phyloP scores from a whole-genome alignment of 2,888 invertebrate genomes.

The Drosophila affinis region DNA sequence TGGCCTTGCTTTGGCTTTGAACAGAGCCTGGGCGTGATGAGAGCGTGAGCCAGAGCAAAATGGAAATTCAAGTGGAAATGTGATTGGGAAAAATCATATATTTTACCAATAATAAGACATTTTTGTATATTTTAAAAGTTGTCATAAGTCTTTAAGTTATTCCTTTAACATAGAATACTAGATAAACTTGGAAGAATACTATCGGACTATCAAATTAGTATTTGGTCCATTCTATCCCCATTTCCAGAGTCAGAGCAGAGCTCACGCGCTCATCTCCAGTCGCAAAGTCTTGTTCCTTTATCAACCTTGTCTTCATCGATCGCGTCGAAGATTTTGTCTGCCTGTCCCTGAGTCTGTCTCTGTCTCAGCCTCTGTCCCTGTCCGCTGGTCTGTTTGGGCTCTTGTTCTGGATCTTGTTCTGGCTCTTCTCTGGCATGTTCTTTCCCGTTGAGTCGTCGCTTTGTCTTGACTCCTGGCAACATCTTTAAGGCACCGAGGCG shows the following conservation, averaged over 20 bases:
- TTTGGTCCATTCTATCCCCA: too few species aligned
- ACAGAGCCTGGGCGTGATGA: conserved; percentile 22
- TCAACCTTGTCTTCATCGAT: conserved; percentile 60
- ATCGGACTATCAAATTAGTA: too few species aligned
- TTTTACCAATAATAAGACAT: too few species aligned
- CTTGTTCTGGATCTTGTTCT: conserved; percentile 13
- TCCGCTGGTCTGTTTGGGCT: conserved; percentile 1
- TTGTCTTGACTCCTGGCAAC: conserved; percentile 49
- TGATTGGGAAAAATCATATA: too few species aligned
- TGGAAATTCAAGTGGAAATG: background rate
- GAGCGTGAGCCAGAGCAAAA: conserved; percentile 26
- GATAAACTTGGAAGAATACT: too few species aligned
- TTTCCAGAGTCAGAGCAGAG: background rate
- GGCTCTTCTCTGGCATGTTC: conserved; percentile 11
- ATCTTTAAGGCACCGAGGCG: conserved; percentile 45
- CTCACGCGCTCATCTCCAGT: conserved; percentile 13
- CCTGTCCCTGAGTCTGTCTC: conserved; percentile 11
- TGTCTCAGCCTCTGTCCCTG: background rate
- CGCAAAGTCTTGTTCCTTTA: conserved; percentile 16
- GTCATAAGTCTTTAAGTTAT: too few species aligned
- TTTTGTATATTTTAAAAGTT: too few species aligned
- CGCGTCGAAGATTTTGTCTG: conserved; percentile 65
- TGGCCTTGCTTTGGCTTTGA: too few species aligned
- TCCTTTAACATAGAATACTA: too few species aligned
- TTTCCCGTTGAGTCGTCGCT: conserved; percentile 45